Conservation (phyloP, 2,113 vertebrate genomes). For the Passer domesticus region DNA sequence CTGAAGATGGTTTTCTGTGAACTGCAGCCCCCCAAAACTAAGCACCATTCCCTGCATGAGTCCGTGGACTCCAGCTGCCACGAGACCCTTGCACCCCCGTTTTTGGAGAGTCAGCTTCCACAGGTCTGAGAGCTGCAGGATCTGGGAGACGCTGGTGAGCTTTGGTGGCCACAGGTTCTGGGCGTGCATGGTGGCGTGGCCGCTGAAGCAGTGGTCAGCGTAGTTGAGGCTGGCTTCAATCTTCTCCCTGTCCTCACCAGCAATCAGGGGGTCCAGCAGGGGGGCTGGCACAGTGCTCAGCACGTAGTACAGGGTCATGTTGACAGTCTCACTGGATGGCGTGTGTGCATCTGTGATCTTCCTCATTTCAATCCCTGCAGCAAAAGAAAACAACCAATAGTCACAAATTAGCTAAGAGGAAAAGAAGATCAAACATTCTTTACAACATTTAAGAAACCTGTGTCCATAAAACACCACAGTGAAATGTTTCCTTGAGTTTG, state of each 20-base stretch:
- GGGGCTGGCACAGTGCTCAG: slow-evolving; percentile 85
- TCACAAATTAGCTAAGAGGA: background rate
- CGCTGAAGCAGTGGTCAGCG: slow-evolving; percentile 96
- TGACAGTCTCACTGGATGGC: slow-evolving; percentile 89
- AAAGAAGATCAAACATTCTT: background rate
- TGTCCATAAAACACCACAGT: background rate
- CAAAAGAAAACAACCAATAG: background rate
- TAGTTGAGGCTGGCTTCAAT: slow-evolving; percentile 91
- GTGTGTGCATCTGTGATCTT: slow-evolving; percentile 92
- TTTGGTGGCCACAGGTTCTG: slow-evolving; percentile 91
- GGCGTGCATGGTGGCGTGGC: slow-evolving; percentile 95
- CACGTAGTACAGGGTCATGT: slow-evolving; percentile 93
- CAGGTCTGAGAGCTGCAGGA: slow-evolving; percentile 90
- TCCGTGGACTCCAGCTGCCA: slow-evolving; percentile 87
- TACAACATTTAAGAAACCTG: background rate
- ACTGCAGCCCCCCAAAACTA: slow-evolving; percentile 96
- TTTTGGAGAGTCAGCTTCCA: slow-evolving; percentile 96
- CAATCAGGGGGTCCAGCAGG: slow-evolving; percentile 79
- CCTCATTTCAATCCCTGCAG: slow-evolving; percentile 90
- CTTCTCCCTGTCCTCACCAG: slow-evolving; percentile 77
- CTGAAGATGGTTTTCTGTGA: slow-evolving; percentile 98
- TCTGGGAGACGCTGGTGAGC: slow-evolving; percentile 79
- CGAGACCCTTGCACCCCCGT: slow-evolving; percentile 89
- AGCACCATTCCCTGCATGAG: slow-evolving; percentile 95
- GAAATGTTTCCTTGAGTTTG: background rate